Conservation (phyloP, 2,797 vertebrate genomes). For the Distichodus sexfasciatus region DNA sequence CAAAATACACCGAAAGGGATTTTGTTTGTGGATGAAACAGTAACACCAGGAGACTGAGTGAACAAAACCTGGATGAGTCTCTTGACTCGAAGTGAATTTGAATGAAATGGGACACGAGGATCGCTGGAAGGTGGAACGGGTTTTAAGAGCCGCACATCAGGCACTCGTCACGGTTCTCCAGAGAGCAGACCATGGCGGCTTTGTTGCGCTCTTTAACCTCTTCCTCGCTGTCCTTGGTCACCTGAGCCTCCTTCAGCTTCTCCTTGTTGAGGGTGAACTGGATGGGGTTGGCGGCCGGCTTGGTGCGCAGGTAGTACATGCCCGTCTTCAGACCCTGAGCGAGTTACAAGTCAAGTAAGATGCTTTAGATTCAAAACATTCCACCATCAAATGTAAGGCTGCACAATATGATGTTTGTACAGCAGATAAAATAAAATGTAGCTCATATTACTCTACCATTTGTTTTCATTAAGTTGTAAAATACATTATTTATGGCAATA, state of each 20-base stretch:
- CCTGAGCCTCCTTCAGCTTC: conserved; percentile 80
- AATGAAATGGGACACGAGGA: background rate
- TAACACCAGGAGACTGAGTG: background rate
- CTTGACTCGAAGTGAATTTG: background rate
- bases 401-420: too few species aligned
- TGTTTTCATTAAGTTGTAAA: too few species aligned
- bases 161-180: conserved; percentile 94
- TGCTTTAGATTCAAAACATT: background rate
- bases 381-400: too few species aligned
- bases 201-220: conserved; percentile 85
- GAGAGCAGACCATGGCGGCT: conserved; percentile 94
- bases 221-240: conserved; percentile 61
- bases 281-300: conserved; percentile 95
- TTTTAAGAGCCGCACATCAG: conserved; percentile 92
- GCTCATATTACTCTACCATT: too few species aligned
- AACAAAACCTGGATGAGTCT: background rate
- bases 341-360: background rate
- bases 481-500: too few species aligned
- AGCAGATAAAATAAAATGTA: too few species aligned
- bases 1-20: background rate
- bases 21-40: background rate
- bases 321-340: conserved; percentile 94
- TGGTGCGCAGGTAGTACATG: conserved; percentile 97
- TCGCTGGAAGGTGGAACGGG: background rate
- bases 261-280: conserved; percentile 98